Evolutionary conservation across 2,888 invertebrate species (phyloP), one percentile per base, ranked within the genome.

Genomic region (Steromphala cineraria): DNA sequence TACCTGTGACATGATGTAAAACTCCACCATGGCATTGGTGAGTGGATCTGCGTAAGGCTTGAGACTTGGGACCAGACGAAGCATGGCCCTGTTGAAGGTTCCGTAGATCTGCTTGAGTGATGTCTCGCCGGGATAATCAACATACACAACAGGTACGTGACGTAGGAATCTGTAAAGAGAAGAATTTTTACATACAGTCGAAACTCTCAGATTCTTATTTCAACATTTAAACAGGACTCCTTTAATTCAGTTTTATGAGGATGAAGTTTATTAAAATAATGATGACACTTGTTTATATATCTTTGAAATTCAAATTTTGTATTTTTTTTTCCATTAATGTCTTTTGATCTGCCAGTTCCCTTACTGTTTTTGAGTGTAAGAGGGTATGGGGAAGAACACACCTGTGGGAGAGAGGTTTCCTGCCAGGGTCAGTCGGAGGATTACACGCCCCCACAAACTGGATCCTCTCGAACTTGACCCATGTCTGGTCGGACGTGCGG

Each of bases 401-500:
- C 91, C 96, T 94, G 94, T 98, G 97, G 55, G 98, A 98, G 8
- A 99, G 95, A 2, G 98, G 98, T 94, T 99, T 99, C 85, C 99
- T 96, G 55, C 99, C 99, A 0, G 99, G 99, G 95, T 99, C 99
- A 2, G 99, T 99, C 0, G 99, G 99, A 53, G 99, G 99, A 95
- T 99, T 99, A 94, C 99, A 99, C 82, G 99, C 99, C 19, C 99
- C 99, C 46, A 99, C 99, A 94, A 99, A 99, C 93, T 99, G 99
- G 89, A 99, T 99, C 81, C 99, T 96, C 93, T 99, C 99, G 91
- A 99, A 94, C 75, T 97, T 96, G 0, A 99, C 99, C 98, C 99
- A 99, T 0, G 98, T 96, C 94, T 99, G 98, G 94, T 99, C 99
- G 1, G 92, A 88, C 0, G 93, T 91, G 19, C 93, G 89, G 86